These are phyloP conservation scores for Anguilla marmorata DNA, from an alignment of 2,797 vertebrate species.

Conservation along the genomic window DNA sequence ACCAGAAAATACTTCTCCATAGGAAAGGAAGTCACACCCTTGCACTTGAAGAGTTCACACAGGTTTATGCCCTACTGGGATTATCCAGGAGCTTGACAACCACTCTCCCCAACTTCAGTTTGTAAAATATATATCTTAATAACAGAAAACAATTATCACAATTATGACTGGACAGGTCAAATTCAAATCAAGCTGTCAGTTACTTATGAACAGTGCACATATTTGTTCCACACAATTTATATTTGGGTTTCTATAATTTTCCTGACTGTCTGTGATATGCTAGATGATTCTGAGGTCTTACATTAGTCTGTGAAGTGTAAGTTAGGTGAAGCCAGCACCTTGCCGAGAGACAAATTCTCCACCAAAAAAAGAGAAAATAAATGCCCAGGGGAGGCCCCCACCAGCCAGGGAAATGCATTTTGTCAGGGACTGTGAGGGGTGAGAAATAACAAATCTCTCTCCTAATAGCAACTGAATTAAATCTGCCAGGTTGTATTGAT, in stretches of 20 bases:
- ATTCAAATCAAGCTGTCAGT: neutral
- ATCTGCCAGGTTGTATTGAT: slow-evolving; percentile 51
- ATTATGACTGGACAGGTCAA: neutral
- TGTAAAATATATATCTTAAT: neutral
- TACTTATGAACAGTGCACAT: neutral
- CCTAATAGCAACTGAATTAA: slow-evolving; percentile 65
- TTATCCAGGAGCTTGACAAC: neutral
- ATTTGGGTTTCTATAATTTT: neutral
- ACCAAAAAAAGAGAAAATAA: slow-evolving; percentile 35
- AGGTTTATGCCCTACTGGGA: neutral
- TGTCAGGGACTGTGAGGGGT: slow-evolving; percentile 58
- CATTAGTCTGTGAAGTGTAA: neutral
- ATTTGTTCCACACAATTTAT: neutral
- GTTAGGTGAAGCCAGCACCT: neutral
- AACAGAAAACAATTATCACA: neutral
- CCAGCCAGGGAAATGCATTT: slow-evolving; percentile 49
- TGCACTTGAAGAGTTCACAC: neutral
- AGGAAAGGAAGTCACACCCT: neutral
- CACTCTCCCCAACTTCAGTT: neutral
- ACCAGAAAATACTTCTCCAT: neutral
- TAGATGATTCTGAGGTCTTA: slow-evolving; percentile 9
- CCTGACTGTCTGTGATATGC: neutral
- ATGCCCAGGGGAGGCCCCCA: slow-evolving; percentile 47
- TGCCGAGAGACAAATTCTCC: slow-evolving; percentile 43
- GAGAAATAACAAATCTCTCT: slow-evolving; percentile 65